Evolutionary conservation across 2,113 vertebrate species (phyloP), one percentile per base, ranked within the genome.

Genomic region (Prunella fulvescens): DNA sequence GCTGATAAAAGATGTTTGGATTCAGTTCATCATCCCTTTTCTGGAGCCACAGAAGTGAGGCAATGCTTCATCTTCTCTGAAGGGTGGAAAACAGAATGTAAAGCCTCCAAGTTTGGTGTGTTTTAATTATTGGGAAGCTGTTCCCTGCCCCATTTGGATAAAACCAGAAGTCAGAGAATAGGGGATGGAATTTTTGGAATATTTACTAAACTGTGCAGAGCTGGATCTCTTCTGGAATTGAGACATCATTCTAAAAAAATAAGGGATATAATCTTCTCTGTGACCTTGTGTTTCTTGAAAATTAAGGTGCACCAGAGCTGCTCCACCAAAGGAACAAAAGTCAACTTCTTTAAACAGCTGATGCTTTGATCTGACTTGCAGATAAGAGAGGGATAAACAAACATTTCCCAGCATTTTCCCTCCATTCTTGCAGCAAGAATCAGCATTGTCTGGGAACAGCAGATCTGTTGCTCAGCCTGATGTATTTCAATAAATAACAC

Each of bases 401-500:
- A 8, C 4, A 61, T 85, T 87, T 90, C 47, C 56, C 58, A 66
- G 42, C 18, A 39, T 92, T 88, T 90, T 14, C 37, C 37, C 33
- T 78, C 7, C 37, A 4, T 50, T 86, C 57, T 64, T 31, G 3
- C 81, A 60, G 60, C 28, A 74, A 77, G 65, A 50, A 62, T 25
- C 80, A 88, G n/a, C 26, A 50, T 33, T 84, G n/a, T 67, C 84
- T 89, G 37, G 62, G 65, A 73, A 9, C 19, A 66, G 58, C 28
- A 22, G 44, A 20, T 60, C 69, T 72, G 4, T 22, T 39, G 71
- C 71, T 58, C 35, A 47, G 39, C 7, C 13, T 8, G 3, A 28
- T 58, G 16, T 37, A 28, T 94, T 88, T 94, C 76, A 40, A 85
- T 72, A 87, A 92, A 90, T 73, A 88, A 64, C 51, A 19, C 20